phyloP scores from a whole-genome alignment of 2,113 vertebrate genomes.

The human region DNA sequence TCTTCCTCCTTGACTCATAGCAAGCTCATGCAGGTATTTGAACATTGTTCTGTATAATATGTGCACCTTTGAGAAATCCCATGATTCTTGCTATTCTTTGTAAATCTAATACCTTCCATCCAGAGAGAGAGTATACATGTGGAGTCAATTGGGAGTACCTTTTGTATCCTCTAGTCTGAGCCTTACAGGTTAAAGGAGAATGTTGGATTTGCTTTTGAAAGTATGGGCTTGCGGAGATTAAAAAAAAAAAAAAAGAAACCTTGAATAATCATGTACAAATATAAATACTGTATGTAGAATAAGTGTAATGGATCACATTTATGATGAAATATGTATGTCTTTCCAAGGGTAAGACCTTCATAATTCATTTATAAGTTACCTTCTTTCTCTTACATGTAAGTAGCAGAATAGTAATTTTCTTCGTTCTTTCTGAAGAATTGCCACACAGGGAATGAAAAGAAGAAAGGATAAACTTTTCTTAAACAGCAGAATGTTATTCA shows the following conservation, averaged over 20 bases:
- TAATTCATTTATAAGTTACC: constrained; percentile 65
- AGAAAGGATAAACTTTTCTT: constrained; percentile 34
- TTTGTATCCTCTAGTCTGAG: constrained; percentile 59
- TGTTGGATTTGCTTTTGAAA: constrained; percentile 70
- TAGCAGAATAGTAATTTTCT: constrained; percentile 48
- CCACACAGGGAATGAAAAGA: neutral
- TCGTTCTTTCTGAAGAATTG: constrained; percentile 20
- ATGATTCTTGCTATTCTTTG: constrained; percentile 54
- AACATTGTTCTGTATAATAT: neutral
- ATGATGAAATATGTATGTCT: constrained; percentile 76
- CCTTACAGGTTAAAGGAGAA: constrained; percentile 71
- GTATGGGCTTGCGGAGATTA: constrained; percentile 46
- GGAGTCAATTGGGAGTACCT: constrained; percentile 61
- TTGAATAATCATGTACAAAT: constrained; percentile 50
- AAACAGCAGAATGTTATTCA: constrained; percentile 23
- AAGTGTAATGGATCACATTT: constrained; percentile 55
- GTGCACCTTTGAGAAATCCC: constrained; percentile 57
- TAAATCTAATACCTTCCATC: constrained; percentile 62
- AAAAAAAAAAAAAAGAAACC: neutral
- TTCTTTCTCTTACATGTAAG: constrained; percentile 28
- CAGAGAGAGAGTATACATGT: neutral
- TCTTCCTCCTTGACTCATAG: constrained; percentile 52
- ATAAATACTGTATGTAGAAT: constrained; percentile 43
- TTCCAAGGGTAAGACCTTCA: constrained; percentile 64
- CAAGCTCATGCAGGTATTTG: constrained; percentile 26